Percentiles rank a stretch among this genome's conserved stretches.
Conservation (phyloP, 37 sponge, comb jelly and placozoan species). For the Aplysina aerophoba region DNA sequence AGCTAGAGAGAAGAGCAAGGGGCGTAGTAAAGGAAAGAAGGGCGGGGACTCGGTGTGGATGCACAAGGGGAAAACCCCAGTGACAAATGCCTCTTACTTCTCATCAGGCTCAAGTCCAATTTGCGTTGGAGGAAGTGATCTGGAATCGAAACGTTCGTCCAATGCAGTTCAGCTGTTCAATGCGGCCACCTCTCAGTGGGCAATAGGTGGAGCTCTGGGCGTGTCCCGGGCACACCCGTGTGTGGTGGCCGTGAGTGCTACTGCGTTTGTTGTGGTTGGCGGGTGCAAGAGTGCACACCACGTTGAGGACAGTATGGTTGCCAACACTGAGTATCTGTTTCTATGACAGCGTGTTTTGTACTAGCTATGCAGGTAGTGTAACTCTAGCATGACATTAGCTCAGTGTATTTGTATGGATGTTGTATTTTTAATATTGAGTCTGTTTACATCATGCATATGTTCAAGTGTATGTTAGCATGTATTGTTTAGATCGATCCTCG, state of each 20-base stretch:
- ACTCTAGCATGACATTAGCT: too few species aligned
- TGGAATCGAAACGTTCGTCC: neutral
- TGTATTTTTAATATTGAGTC: too few species aligned
- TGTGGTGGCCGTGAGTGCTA: neutral
- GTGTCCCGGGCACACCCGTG: neutral
- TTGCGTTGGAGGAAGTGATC: conserved; percentile 2
- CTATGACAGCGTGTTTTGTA: neutral
- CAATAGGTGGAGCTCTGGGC: neutral
- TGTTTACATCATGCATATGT: too few species aligned
- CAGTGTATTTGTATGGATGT: too few species aligned
- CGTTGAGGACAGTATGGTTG: neutral
- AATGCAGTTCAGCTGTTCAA: neutral
- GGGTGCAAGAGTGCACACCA: neutral
- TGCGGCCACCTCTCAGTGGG: neutral
- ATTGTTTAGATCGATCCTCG: too few species aligned
- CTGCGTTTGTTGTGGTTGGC: neutral
- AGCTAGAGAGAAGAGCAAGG: neutral
- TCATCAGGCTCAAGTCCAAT: neutral
- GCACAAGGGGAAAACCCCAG: neutral
- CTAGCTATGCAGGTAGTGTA: too few species aligned
- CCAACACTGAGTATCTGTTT: neutral
- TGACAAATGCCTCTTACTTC: neutral
- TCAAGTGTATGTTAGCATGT: too few species aligned
- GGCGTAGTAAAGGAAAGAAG: neutral
- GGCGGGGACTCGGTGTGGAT: neutral